Percentiles rank a stretch among this genome's conserved stretches.
phyloP scores from a whole-genome alignment of 2,888 invertebrate genomes.

The Blera fallax region DNA sequence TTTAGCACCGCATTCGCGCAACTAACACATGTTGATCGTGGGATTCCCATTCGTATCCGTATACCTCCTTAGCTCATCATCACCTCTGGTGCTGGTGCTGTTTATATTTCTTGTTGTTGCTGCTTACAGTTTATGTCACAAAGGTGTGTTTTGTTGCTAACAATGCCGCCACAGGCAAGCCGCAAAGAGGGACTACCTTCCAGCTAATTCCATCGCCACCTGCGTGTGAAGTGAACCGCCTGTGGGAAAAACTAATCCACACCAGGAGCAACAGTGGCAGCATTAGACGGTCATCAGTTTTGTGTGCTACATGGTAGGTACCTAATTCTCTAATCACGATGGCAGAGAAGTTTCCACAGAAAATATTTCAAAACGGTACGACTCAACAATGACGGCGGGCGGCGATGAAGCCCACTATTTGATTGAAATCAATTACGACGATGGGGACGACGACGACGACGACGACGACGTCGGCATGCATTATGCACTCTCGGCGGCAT shows the following conservation, averaged over 20 bases:
- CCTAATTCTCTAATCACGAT: constrained; percentile 24
- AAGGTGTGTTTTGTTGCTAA: constrained; percentile 53
- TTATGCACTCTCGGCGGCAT: constrained; percentile 13
- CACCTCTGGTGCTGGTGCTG: constrained; percentile 5
- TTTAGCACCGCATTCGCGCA: constrained; percentile 24
- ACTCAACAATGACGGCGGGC: background rate
- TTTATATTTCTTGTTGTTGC: constrained; percentile 2
- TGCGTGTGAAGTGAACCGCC: constrained; percentile 39
- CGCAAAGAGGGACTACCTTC: constrained; percentile 11
- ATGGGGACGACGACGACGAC: background rate
- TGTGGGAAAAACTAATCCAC: constrained; percentile 32
- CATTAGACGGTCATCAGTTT: background rate
- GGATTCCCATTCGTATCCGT: constrained; percentile 27
- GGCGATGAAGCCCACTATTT: constrained; percentile 24
- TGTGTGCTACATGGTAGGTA: background rate
- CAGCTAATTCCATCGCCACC: constrained; percentile 23
- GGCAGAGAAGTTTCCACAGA: background rate
- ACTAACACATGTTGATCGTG: constrained; percentile 62
- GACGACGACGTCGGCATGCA: constrained; percentile 26
- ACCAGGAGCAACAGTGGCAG: background rate
- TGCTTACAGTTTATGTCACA: constrained; percentile 39
- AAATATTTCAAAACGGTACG: constrained; percentile 1
- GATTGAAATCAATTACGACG: constrained; percentile 58
- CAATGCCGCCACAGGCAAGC: constrained; percentile 12
- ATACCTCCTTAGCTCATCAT: background rate